phyloP scores from a whole-genome alignment of 2,888 invertebrate genomes.

The Drosophila rellima region DNA sequence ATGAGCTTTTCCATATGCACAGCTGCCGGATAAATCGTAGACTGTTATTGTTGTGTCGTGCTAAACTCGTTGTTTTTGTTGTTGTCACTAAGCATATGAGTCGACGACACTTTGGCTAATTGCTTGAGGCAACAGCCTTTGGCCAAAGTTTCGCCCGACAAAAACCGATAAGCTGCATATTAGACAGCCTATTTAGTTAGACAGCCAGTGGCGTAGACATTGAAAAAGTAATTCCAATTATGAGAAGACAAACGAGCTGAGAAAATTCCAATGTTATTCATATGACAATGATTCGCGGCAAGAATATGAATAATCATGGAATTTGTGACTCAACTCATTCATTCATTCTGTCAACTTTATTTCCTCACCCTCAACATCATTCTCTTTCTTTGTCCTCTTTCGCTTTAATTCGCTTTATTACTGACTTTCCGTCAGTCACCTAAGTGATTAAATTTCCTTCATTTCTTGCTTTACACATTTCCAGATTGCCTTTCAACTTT shows the following conservation, averaged over 20 bases:
- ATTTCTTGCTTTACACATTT: slow-evolving; percentile 21
- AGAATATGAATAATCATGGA: slow-evolving; percentile 34
- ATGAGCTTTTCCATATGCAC: slow-evolving; percentile 58
- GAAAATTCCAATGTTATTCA: slow-evolving; percentile 9
- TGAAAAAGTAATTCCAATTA: slow-evolving; percentile 30
- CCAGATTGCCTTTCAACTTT: slow-evolving; percentile 2
- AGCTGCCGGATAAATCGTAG: slow-evolving; percentile 44
- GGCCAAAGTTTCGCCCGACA: slow-evolving; percentile 32
- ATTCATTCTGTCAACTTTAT: slow-evolving; percentile 13
- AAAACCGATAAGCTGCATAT: slow-evolving; percentile 47
- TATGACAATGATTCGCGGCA: slow-evolving; percentile 5
- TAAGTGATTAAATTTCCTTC: slow-evolving; percentile 32
- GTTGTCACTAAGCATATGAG: slow-evolving; percentile 40
- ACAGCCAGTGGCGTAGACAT: neutral
- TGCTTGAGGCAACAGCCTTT: slow-evolving; percentile 67
- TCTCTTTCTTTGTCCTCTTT: neutral
- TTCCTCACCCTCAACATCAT: slow-evolving; percentile 1
- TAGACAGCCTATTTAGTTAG: slow-evolving; percentile 37
- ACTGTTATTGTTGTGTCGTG: slow-evolving; percentile 25
- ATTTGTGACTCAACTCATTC: slow-evolving; percentile 21
- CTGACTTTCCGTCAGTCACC: slow-evolving; percentile 12
- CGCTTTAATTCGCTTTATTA: neutral
- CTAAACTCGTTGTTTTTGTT: slow-evolving; percentile 4
- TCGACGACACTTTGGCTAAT: slow-evolving; percentile 74
- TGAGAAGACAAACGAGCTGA: slow-evolving; percentile 20